Conservation (phyloP, 2,888 invertebrate species). For the Cerceris rybyensis region DNA sequence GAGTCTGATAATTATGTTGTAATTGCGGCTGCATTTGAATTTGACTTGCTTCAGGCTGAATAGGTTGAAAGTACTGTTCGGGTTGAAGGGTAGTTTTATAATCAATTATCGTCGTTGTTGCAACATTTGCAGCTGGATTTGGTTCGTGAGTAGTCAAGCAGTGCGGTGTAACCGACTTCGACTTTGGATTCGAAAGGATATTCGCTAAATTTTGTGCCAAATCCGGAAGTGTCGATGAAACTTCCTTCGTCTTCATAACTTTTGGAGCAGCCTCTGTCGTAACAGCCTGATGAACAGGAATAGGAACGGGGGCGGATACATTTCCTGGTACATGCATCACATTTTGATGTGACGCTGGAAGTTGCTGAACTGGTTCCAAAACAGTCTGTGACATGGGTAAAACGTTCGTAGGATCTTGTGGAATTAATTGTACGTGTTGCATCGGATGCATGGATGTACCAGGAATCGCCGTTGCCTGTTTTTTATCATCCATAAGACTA, state of each 20-base stretch:
- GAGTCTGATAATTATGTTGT: conserved; percentile 66
- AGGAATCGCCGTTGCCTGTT: conserved; percentile 45
- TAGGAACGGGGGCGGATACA: conserved; percentile 42
- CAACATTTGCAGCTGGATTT: conserved; percentile 39
- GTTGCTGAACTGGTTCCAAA: conserved; percentile 50
- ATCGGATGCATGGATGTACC: conserved; percentile 44
- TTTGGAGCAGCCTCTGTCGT: conserved; percentile 64
- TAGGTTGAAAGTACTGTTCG: conserved; percentile 78
- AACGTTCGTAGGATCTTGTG: conserved; percentile 50
- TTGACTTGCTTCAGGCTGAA: conserved; percentile 75
- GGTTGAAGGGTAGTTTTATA: conserved; percentile 69
- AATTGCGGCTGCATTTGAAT: conserved; percentile 62
- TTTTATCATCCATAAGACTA: conserved; percentile 61
- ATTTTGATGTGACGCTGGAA: conserved; percentile 61
- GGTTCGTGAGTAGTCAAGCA: conserved; percentile 69
- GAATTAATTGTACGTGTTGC: conserved; percentile 57
- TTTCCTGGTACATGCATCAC: conserved; percentile 49
- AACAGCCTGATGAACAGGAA: conserved; percentile 55
- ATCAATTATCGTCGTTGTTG: conserved; percentile 43
- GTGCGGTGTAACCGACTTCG: conserved; percentile 74
- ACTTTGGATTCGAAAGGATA: conserved; percentile 79
- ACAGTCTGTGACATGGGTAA: conserved; percentile 53
- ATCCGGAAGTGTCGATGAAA: conserved; percentile 79
- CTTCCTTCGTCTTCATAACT: conserved; percentile 75
- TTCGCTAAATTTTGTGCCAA: conserved; percentile 80